Base-by-base conservation (phyloP, 2,113 vertebrate genomes). In the Corythornis cristatus region DNA sequence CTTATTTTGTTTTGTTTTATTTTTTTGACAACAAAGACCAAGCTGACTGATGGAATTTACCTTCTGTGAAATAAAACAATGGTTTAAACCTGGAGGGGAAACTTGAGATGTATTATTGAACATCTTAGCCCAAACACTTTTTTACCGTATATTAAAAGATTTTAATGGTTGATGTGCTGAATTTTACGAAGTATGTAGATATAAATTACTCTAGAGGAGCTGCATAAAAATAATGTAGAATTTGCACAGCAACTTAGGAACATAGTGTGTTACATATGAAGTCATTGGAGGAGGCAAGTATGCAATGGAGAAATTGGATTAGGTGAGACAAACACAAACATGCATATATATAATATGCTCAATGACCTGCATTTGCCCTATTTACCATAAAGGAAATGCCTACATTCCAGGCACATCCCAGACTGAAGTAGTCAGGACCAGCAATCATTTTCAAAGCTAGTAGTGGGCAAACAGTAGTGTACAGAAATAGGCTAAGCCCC, bases 1-100 rank as follows among this genome's bases (percentile, higher is more conserved):
- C 40, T 88, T 46, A 62, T 64, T 62, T 14, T 12, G 37, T 37
- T 37, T 37, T 37, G 37, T 37, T 37, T 37, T 37, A 11, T 37
- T 66, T 51, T 74, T 92, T 57, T 89, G 65, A 74, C 83, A 82
- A 51, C 40, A 79, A 62, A 91, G 61, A 50, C 46, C 72, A 89
- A 91, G 25, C 3, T 91, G 77, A 94, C 68, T 68, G 74, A 85
- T 90, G 58, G 67, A 93, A 94, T 91, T 93, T 83, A 78, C 67
- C 60, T 95, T 87, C 80, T 93, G 46, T 93, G 83, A 95, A 95
- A 86, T 85, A 42, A 89, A 78, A 67, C n/a, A 58, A 25, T 33
- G 2, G 1, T 93, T 82, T 80, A 65, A 46, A 85, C 80, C 26
- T 35, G 33, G 57, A 83, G 20, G 21, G 37, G 53, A 75, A 86